Conservation (phyloP, 2,113 vertebrate genomes). For the Leptobrachium leishanense region DNA sequence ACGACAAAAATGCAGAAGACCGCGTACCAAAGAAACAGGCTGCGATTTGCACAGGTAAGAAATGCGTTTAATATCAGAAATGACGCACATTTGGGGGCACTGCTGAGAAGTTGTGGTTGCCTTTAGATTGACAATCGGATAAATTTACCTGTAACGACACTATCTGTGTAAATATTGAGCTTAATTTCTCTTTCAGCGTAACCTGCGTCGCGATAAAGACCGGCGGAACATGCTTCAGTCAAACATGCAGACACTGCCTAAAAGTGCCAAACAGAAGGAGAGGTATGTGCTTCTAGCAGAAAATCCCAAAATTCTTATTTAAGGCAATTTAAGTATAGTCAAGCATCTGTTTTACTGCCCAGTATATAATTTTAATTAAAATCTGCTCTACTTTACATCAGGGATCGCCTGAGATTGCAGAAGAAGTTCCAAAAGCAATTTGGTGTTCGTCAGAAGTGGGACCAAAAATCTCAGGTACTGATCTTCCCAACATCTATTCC, state of each 20-base stretch:
- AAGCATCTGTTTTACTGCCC: no score
- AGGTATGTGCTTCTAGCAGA: constrained; percentile 68
- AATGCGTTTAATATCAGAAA: no score
- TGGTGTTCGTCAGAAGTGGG: constrained; percentile 98
- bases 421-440: constrained; percentile 99
- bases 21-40: constrained; percentile 95
- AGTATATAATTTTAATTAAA: not conserved
- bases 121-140: no score
- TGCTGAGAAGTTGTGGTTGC: no score
- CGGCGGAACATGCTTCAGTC: constrained; percentile 92
- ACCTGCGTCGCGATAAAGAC: constrained; percentile 95
- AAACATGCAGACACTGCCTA: constrained; percentile 95
- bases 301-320: not conserved
- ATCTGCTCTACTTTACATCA: constrained; percentile 53
- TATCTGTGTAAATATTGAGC: not conserved
- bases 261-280: constrained; percentile 98
- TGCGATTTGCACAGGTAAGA: constrained; percentile 94
- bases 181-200: constrained; percentile 72
- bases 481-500: not conserved
- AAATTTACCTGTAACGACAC: no score
- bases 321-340: no score
- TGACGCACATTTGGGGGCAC: not conserved
- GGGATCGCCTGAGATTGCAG: constrained; percentile 92
- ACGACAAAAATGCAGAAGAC: constrained; percentile 95
- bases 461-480: constrained; percentile 96